Conservation (phyloP, 2,797 vertebrate species). For the Microtus agrestis region DNA sequence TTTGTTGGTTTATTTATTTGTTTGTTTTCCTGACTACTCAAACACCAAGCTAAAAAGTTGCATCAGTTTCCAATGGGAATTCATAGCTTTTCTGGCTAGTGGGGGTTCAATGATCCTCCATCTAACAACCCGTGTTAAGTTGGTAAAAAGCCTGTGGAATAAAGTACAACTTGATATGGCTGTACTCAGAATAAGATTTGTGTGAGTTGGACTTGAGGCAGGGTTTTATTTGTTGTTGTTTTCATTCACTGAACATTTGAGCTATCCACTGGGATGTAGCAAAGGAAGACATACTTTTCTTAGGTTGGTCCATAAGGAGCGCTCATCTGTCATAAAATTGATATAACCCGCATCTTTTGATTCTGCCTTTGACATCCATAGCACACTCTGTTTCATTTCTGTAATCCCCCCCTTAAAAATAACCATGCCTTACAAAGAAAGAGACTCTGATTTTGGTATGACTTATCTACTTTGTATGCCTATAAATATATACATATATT, state of each 20-base stretch:
- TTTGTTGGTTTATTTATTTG: background rate
- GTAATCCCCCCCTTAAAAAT: conserved; percentile 11
- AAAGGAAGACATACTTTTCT: background rate
- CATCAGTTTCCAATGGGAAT: background rate
- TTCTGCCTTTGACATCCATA: background rate
- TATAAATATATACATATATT: background rate
- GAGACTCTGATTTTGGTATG: too few relatives aligned
- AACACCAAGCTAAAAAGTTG: background rate
- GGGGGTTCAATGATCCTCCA: background rate
- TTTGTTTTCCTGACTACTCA: background rate
- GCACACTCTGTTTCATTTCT: background rate
- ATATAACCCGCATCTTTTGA: background rate
- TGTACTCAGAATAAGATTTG: conserved; percentile 13
- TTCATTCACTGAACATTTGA: background rate
- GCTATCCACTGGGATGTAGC: background rate
- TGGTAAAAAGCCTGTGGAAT: conserved; percentile 37
- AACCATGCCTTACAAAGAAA: background rate
- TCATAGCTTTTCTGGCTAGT: background rate
- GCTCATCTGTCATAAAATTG: background rate
- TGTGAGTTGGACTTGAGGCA: background rate
- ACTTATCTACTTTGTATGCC: background rate
- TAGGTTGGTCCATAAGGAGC: background rate
- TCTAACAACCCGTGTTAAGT: background rate
- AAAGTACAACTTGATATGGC: background rate
- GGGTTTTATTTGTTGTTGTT: background rate